A percentile compares a stretch with the other conserved stretches of the same genome.
phyloP scores from a whole-genome alignment of 2,113 vertebrate genomes.

The Meleagris gallopavo region DNA sequence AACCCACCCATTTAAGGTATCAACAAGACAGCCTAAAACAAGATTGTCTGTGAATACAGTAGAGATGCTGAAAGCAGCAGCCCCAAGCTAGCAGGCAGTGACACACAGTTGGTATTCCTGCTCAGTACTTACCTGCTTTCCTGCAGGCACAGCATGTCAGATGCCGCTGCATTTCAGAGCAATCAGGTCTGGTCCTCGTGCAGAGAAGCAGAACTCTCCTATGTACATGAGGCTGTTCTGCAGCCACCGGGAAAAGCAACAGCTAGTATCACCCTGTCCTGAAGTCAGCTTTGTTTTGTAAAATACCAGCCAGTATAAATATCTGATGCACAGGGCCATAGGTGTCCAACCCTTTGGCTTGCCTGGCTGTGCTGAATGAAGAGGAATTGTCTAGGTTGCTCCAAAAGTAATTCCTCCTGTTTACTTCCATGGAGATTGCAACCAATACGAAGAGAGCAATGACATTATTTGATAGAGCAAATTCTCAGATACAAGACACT shows the following conservation, averaged over 20 bases:
- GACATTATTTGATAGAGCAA: too few species aligned
- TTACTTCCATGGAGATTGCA: too few species aligned
- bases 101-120: background rate
- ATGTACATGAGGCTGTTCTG: rapidly evolving
- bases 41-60: background rate
- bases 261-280: background rate
- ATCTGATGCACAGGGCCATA: background rate
- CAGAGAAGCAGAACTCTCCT: background rate
- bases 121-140: background rate
- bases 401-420: too few species aligned
- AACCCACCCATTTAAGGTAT: background rate
- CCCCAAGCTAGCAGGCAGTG: background rate
- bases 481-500: too few species aligned
- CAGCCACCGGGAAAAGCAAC: background rate
- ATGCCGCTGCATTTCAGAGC: background rate
- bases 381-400: too few species aligned
- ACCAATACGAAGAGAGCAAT: too few species aligned
- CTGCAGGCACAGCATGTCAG: background rate
- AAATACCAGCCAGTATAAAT: background rate
- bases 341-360: too few species aligned
- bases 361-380: too few species aligned
- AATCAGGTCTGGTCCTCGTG: background rate
- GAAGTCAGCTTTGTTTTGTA: background rate
- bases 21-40: background rate
- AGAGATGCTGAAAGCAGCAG: background rate